Base-by-base conservation (phyloP, 2,888 invertebrate species). In the Agriopis aurantiaria region DNA sequence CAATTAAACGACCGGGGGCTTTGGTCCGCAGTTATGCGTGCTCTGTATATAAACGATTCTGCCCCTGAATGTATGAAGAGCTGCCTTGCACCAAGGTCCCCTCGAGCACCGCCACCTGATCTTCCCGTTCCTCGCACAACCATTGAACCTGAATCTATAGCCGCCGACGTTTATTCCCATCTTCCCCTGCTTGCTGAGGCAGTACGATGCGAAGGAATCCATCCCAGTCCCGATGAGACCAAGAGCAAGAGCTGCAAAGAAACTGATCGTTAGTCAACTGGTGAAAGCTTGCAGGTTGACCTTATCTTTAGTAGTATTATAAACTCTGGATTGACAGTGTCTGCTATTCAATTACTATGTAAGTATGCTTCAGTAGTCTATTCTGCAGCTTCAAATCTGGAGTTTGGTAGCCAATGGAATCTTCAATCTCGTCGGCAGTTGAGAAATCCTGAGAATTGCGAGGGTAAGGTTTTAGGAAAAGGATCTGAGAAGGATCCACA, bases 111-210 rank as follows among this genome's bases (percentile, higher is more conserved):
- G 75, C 94, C 94, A 94, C n/a, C 94, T 80, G 8, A 93, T 91
- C 79, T 93, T 94, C 0, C 94, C 94, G 65, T 92, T 93, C 51
- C 93, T 86, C 0, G 93, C 93, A 67, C 93, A 93, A 0, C 93
- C 94, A 75, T 94, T 94, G 80, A 93, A 93, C 45, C 94, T 76
- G 82, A 94, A 94, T 78, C 93, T 79, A 82, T 92, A 94, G 0
- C 93, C 94, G 0, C 91, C 93, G 0, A 93, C 91, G 72, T 91
- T 93, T 75, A 94, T 94, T 56, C 93, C 93, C 93, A 94, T 93
- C 82, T 94, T 94, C 17, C 94, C 94, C 74, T 94, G 94, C 78
- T 94, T 93, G 75, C 93, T 93, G 80, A 94, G 92, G 79, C 93
- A 94, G 85, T 94, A 94, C 10, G 93, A 92, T 0, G 94, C 93